Base-by-base conservation (phyloP, 2,797 vertebrate genomes). In the Melanotaenia maccullochi region DNA sequence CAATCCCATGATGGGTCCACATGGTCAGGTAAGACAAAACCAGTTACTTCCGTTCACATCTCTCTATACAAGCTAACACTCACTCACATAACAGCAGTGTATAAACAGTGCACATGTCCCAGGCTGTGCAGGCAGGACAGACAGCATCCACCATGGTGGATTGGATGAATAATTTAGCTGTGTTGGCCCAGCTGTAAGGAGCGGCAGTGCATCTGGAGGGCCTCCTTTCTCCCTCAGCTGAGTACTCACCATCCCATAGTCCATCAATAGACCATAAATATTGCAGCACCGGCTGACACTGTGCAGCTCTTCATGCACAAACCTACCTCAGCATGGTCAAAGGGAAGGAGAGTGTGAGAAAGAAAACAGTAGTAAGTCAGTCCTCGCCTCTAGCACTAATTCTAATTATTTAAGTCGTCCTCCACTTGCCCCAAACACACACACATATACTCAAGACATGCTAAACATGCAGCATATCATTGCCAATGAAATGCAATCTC, bases 1-100 rank as follows among this genome's bases (percentile, higher is more conserved):
- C 60, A 93, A 93, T 91, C 93, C 95, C 86, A 95, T 95, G 94
- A 94, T 96, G 94, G 96, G 95, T 90, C 95, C 95, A 73, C 95
- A 96, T 38, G 88, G 93, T 85, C 95, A 96, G 96, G 95, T 96
- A 95, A 95, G 90, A 82, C 36, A 56, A 58, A 76, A 78, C 59
- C 69, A 60, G 35, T 30, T 47, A 42, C 65, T n/a, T 73, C 51
- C 18, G 56, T 52, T 51, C 14, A 38, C 14, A 13, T 20, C 55
- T 38, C n/a, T 59, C 51, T 55, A 54, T 49, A 25, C 33, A 32
- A 25, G 51, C 24, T 6, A 24, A 67, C 51, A 36, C 68, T 67
- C 25, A 20, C 62, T 74, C 58, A 67, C 70, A 52, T 67, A 79
- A 49, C 61, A 76, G 33, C 69, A 68, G 71, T 36, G 60, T 57